Conservation (phyloP, 2,113 vertebrate genomes). For the Microtus oregoni region DNA sequence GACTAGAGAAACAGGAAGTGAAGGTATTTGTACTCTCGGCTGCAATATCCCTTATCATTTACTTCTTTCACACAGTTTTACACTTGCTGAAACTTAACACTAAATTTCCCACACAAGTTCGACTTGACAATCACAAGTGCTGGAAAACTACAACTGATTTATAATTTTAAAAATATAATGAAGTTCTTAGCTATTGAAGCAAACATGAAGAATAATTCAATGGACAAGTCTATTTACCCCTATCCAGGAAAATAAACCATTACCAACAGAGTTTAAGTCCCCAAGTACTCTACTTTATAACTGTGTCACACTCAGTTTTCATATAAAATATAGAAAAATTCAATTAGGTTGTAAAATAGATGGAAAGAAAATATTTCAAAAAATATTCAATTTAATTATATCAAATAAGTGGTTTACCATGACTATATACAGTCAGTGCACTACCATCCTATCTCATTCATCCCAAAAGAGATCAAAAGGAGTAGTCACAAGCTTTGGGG, state of each 20-base stretch:
- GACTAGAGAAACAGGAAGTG: background rate
- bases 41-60: background rate
- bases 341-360: conserved; percentile 20
- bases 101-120: background rate
- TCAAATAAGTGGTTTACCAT: background rate
- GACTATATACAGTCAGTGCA: background rate
- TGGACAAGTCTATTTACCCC: accelerated
- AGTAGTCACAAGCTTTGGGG: background rate
- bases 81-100: background rate
- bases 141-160: background rate
- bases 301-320: background rate
- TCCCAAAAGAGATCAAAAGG: background rate
- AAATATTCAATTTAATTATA: background rate
- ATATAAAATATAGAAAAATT: background rate
- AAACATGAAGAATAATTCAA: background rate
- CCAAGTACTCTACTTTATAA: background rate
- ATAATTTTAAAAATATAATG: conserved; percentile 18
- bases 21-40: background rate
- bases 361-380: background rate
- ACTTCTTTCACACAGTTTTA: background rate
- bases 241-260: background rate
- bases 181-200: background rate
- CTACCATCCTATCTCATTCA: background rate
- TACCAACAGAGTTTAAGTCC: background rate
- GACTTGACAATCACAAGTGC: background rate